These are phyloP conservation scores for Machaerirhynchus nigripectus DNA, from an alignment of 2,113 vertebrate genomes.

Conservation along the genomic window DNA sequence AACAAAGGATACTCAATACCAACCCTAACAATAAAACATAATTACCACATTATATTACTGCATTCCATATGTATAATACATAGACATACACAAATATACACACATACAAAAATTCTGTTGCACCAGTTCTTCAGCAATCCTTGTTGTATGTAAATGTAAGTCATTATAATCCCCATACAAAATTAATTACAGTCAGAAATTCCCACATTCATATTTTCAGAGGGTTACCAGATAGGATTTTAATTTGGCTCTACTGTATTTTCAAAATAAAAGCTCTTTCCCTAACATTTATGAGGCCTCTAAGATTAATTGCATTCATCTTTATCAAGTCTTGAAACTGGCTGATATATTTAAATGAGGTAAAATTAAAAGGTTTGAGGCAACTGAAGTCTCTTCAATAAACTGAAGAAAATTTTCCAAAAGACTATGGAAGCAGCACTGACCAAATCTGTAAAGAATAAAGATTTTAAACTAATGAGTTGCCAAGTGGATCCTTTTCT, in stretches of 20 bases:
- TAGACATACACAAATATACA: background rate
- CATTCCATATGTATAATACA: background rate
- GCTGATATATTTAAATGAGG: constrained; percentile 68
- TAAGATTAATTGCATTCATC: constrained; percentile 65
- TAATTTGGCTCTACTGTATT: background rate
- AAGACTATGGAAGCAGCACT: constrained; percentile 16
- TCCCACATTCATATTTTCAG: background rate
- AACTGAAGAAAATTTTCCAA: constrained; percentile 11
- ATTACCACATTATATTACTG: background rate
- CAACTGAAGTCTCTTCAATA: constrained; percentile 65
- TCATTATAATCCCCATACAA: constrained; percentile 16
- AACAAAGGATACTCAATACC: background rate
- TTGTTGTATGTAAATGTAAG: constrained; percentile 20
- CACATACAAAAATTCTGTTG: background rate
- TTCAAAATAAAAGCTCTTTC: constrained; percentile 50
- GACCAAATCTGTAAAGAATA: constrained; percentile 46
- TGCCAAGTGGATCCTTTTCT: constrained; percentile 37
- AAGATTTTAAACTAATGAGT: constrained; percentile 50
- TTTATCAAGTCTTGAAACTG: constrained; percentile 59
- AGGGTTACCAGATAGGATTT: constrained; percentile 24
- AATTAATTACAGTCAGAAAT: constrained; percentile 54
- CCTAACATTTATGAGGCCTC: constrained; percentile 8
- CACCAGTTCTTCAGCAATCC: background rate
- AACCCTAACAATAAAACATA: background rate
- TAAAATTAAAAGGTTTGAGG: constrained; percentile 61